phyloP scores from a whole-genome alignment of 2,113 vertebrate genomes.

The Setophaga coronata region DNA sequence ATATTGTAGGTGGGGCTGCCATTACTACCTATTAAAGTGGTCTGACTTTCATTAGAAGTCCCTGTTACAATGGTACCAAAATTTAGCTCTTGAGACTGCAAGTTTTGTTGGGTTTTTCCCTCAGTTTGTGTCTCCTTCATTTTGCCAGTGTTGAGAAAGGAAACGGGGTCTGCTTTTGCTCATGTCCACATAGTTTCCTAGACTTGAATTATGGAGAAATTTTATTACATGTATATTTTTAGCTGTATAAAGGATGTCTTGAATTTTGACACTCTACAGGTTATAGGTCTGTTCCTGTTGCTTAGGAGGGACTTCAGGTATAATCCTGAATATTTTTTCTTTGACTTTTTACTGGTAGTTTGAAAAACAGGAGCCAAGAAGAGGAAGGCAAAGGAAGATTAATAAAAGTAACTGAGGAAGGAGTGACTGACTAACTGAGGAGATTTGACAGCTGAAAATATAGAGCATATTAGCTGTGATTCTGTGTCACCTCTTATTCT shows the following conservation, averaged over 20 bases:
- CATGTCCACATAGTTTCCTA: background rate
- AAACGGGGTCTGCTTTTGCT: background rate
- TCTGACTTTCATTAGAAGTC: constrained; percentile 44
- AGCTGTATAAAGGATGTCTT: background rate
- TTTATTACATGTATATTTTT: background rate
- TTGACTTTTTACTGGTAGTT: background rate
- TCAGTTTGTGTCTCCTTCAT: background rate
- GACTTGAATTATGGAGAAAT: background rate
- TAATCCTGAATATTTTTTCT: background rate
- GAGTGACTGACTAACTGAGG: background rate
- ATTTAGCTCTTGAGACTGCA: background rate
- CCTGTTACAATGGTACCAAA: background rate
- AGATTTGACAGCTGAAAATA: background rate
- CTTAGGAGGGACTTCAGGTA: background rate
- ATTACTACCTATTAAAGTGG: constrained; percentile 29
- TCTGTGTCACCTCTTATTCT: background rate
- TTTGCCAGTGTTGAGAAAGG: background rate
- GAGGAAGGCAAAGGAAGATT: background rate
- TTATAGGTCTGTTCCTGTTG: background rate
- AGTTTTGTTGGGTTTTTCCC: background rate
- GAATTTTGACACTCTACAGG: background rate
- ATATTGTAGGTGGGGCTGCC: background rate
- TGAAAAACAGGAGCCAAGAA: background rate
- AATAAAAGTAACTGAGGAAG: background rate
- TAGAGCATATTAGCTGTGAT: background rate